A percentile compares a stretch with the other conserved stretches of the same genome.
Evolutionary conservation across 2,888 invertebrate genomes (phyloP).

Genomic region (Macaria notata): DNA sequence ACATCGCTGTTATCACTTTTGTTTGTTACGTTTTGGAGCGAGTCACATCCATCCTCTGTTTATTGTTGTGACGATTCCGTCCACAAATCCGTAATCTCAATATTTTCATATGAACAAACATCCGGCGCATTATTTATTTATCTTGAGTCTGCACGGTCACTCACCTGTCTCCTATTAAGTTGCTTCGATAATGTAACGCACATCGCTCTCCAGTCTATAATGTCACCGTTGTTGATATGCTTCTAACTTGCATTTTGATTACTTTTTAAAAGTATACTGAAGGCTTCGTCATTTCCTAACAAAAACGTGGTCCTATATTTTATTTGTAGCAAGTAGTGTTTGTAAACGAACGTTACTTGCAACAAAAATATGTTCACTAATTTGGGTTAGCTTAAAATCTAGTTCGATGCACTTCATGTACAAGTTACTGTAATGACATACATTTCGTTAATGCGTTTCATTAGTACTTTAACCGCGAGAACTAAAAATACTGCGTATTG

Average conservation of each 20-base stretch:
- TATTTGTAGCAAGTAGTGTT: too few relatives aligned
- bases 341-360: too few relatives aligned
- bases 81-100: constrained; percentile 17
- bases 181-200: constrained; percentile 38
- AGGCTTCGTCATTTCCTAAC: too few relatives aligned
- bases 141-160: constrained; percentile 43
- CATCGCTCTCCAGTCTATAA: constrained; percentile 26
- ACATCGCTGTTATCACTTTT: constrained; percentile 32
- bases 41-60: constrained; percentile 18
- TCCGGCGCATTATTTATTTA: constrained; percentile 42
- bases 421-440: constrained; percentile 1
- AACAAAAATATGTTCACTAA: too few relatives aligned
- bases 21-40: constrained; percentile 29
- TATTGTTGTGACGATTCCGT: constrained; percentile 28
- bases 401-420: neutral
- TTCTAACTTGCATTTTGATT: constrained; percentile 29
- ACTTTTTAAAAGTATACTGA: constrained; percentile 1
- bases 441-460: constrained; percentile 22
- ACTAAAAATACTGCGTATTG: constrained; percentile 16
- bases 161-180: constrained; percentile 43
- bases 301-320: too few relatives aligned
- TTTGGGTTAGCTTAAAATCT: neutral
- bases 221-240: constrained; percentile 16
- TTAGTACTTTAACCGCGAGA: constrained; percentile 31
- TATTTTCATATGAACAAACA: constrained; percentile 40